These are phyloP conservation scores for Epicauta chinensis DNA, from an alignment of 1,140 invertebrate species.

Conservation along the genomic window DNA sequence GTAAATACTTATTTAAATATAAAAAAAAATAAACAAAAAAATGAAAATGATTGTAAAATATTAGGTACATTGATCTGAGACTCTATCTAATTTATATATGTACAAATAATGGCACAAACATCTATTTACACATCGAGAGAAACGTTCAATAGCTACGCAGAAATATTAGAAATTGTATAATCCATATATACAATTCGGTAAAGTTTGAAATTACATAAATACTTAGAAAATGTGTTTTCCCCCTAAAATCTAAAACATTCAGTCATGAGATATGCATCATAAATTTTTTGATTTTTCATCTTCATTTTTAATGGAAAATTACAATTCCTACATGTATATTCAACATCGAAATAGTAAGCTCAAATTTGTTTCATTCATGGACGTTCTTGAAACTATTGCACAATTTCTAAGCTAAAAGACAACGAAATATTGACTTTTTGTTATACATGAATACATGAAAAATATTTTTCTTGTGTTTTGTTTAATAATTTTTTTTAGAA, in stretches of 20 bases:
- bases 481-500: background rate
- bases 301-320: background rate
- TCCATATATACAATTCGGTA: too few species aligned
- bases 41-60: background rate
- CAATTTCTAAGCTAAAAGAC: slow-evolving; percentile 11
- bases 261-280: slow-evolving; percentile 14
- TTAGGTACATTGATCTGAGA: background rate
- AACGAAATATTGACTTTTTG: slow-evolving; percentile 4
- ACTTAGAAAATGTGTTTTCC: too few species aligned
- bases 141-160: too few species aligned
- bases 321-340: slow-evolving; percentile 6
- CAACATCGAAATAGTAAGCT: slow-evolving; percentile 12
- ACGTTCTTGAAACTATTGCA: slow-evolving; percentile 22
- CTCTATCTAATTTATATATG: background rate
- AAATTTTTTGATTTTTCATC: background rate
- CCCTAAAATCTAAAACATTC: slow-evolving; percentile 2
- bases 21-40: background rate
- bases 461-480: background rate
- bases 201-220: too few species aligned
- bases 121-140: too few species aligned
- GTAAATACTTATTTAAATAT: background rate
- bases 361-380: slow-evolving; percentile 1
- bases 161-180: too few species aligned
- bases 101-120: too few species aligned
- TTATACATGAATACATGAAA: slow-evolving; percentile 9